Conservation (phyloP, 1,140 invertebrate genomes). For the Bombus sylvicola region DNA sequence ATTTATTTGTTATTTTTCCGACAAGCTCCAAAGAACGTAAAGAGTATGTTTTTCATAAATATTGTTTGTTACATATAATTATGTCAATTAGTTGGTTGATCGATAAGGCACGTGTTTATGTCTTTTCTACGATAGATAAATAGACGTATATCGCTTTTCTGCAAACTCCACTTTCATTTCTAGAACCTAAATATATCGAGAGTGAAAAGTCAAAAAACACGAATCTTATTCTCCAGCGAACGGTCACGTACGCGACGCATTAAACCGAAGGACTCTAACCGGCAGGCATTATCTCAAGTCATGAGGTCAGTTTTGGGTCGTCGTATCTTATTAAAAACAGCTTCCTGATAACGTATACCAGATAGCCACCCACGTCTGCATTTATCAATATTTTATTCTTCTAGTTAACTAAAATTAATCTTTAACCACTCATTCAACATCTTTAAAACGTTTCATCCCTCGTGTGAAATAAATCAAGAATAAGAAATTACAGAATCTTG, state of each 20-base stretch:
- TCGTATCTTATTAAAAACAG: constrained; percentile 33
- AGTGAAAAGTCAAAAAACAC: neutral
- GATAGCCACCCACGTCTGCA: constrained; percentile 35
- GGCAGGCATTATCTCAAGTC: constrained; percentile 45
- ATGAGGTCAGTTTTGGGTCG: constrained; percentile 55
- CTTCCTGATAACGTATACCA: constrained; percentile 36
- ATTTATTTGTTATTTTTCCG: no score
- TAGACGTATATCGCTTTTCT: no score
- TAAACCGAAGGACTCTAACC: neutral
- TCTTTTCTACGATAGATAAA: no score
- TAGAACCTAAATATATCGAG: neutral
- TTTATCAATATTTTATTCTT: neutral
- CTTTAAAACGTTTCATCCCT: no score
- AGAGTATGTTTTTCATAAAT: no score
- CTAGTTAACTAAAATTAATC: neutral
- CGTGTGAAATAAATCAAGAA: no score
- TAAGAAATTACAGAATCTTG: no score
- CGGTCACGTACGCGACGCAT: no score
- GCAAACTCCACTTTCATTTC: neutral
- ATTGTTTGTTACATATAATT: no score
- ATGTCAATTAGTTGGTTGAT: no score
- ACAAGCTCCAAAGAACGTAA: no score
- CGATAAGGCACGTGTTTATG: no score
- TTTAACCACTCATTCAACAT: neutral
- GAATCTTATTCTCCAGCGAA: neutral